Percentiles rank a stretch among this genome's conserved stretches.
Conservation (phyloP, 1,140 invertebrate genomes). For the Eubasilissa regina region DNA sequence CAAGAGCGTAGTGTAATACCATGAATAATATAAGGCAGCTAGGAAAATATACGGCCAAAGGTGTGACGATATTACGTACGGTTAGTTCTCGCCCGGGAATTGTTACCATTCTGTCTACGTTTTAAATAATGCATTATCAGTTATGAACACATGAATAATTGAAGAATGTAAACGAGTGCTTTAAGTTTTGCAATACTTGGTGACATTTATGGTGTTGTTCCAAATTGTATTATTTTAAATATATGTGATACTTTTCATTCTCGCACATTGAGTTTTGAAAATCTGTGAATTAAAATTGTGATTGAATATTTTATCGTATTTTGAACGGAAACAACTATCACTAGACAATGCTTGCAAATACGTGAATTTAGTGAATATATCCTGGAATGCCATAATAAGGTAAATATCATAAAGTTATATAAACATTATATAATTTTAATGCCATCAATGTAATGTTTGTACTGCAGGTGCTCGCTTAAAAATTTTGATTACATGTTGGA, state of each 20-base stretch:
- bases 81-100: conserved; percentile 14
- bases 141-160: conserved; percentile 32
- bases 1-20: not conserved
- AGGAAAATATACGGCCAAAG: conserved; percentile 16
- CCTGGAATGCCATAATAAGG: conserved; percentile 32
- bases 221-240: conserved; percentile 2
- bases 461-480: too few relatives aligned
- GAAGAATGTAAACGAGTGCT: not conserved
- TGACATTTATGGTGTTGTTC: not conserved
- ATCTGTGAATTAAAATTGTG: not conserved
- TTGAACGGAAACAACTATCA: too few relatives aligned
- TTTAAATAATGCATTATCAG: conserved; percentile 37
- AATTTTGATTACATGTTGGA: too few relatives aligned
- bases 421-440: too few relatives aligned
- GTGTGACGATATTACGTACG: conserved; percentile 31
- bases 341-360: not conserved
- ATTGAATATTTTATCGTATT: too few relatives aligned
- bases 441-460: too few relatives aligned
- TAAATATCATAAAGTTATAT: conserved; percentile 1
- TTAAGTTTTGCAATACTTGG: not conserved
- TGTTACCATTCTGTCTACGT: conserved; percentile 25
- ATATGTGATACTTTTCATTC: not conserved
- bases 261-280: too few relatives aligned
- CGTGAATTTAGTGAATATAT: conserved; percentile 14
- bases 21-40: conserved; percentile 25